Conservation (phyloP, 2,113 vertebrate species). For the Eira barbara region DNA sequence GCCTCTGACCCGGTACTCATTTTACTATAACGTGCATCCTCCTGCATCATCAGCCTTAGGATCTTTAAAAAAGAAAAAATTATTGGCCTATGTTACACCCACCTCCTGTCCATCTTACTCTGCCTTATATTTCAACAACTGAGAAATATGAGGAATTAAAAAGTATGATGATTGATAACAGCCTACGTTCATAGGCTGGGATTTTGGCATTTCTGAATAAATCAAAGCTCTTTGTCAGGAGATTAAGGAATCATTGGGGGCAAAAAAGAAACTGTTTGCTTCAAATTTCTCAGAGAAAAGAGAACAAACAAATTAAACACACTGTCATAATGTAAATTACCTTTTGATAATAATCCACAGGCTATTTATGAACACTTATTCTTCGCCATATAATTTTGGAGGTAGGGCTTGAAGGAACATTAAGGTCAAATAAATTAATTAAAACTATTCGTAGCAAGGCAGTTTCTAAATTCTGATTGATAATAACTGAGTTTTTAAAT, state of each 20-base stretch:
- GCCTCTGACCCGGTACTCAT: background rate
- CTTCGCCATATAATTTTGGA: background rate
- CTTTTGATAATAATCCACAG: background rate
- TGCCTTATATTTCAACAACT: background rate
- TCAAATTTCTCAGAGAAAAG: background rate
- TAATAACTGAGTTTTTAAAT: background rate
- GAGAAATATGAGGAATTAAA: background rate
- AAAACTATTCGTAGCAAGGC: background rate
- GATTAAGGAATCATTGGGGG: background rate
- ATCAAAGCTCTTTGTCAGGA: background rate
- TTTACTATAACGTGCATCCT: background rate
- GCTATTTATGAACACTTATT: background rate
- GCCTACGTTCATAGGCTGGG: background rate
- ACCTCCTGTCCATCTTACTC: background rate
- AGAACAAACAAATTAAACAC: background rate
- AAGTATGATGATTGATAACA: background rate
- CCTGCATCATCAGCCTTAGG: background rate
- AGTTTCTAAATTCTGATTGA: background rate
- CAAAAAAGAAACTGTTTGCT: background rate
- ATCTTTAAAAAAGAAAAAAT: background rate
- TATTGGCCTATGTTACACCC: accelerated
- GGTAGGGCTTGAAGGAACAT: background rate
- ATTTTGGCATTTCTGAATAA: background rate
- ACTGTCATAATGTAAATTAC: background rate
- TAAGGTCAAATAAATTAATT: constrained; percentile 38